These are phyloP conservation scores for Dendrolimus punctatus DNA, from an alignment of 1,140 invertebrate genomes.

Conservation along the genomic window DNA sequence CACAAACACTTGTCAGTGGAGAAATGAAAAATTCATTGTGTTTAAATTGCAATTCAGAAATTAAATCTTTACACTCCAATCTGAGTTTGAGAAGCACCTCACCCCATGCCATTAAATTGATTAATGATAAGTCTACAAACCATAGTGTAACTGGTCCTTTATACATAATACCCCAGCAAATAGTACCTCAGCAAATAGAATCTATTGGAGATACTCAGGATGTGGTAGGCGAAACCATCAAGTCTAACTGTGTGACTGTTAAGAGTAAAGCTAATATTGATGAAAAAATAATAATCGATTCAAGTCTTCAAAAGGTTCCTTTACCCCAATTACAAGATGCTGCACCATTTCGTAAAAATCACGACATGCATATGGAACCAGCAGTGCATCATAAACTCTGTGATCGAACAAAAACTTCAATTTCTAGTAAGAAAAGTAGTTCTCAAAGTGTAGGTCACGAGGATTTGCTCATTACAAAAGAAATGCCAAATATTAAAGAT, in stretches of 20 bases:
- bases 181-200: constrained; percentile 10
- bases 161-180: constrained; percentile 42
- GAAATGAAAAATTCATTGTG: constrained; percentile 73
- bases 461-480: constrained; percentile 37
- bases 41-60: constrained; percentile 71
- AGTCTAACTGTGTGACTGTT: constrained; percentile 15
- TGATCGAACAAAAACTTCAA: constrained; percentile 64
- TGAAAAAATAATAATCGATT: constrained; percentile 24
- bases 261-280: constrained; percentile 22
- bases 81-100: constrained; percentile 54
- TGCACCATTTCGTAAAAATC: constrained; percentile 43
- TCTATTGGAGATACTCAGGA: constrained; percentile 5
- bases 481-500: constrained; percentile 35
- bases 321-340: constrained; percentile 35
- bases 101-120: constrained; percentile 41
- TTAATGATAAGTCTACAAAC: constrained; percentile 44
- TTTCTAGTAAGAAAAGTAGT: constrained; percentile 57
- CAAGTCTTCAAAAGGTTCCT: constrained; percentile 28
- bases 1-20: constrained; percentile 71
- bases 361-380: constrained; percentile 66
- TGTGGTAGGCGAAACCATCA: constrained; percentile 16
- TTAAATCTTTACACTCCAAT: constrained; percentile 57
- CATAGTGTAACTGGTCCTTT: constrained; percentile 30
- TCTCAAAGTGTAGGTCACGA: constrained; percentile 43
- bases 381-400: constrained; percentile 74